These are phyloP conservation scores for Scaptomyza polygonia DNA, from an alignment of 2,888 invertebrate genomes.

Conservation along the genomic window DNA sequence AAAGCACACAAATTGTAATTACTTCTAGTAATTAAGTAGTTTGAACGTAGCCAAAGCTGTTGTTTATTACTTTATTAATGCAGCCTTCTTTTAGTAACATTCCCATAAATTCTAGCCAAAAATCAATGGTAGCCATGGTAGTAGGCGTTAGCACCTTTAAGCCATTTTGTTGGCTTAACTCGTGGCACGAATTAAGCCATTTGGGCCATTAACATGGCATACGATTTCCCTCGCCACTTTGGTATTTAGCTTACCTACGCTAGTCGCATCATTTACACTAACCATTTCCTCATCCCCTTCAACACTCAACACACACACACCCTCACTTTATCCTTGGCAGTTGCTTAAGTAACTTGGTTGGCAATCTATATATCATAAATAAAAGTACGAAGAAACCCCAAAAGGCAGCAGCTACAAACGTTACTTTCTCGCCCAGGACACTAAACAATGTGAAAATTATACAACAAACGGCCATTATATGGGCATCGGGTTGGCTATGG, in stretches of 20 bases:
- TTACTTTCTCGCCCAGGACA: conserved; percentile 55
- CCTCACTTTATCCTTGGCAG: conserved; percentile 22
- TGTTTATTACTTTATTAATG: conserved; percentile 25
- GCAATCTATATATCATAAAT: conserved; percentile 70
- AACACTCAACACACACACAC: not conserved
- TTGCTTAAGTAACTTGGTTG: conserved; percentile 38
- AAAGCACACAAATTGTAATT: conserved; percentile 17
- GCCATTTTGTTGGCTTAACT: conserved; percentile 12
- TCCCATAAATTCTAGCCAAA: conserved; percentile 10
- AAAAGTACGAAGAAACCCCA: conserved; percentile 33
- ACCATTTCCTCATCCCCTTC: not conserved
- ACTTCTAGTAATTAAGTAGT: conserved; percentile 30
- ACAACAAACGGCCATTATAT: conserved; percentile 74
- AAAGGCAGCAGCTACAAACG: conserved; percentile 23
- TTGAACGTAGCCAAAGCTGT: not conserved
- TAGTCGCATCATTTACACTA: conserved; percentile 18
- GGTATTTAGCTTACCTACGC: conserved; percentile 40
- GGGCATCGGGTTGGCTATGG: conserved; percentile 32
- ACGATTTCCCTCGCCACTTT: conserved; percentile 46
- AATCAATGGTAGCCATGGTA: conserved; percentile 26
- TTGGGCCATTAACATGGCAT: conserved; percentile 51
- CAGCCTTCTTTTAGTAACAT: not conserved
- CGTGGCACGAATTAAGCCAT: conserved; percentile 56
- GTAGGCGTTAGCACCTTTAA: conserved; percentile 9
- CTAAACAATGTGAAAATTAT: conserved; percentile 78